Conservation (phyloP, 2,888 invertebrate genomes). For the Ferrisia virgata region DNA sequence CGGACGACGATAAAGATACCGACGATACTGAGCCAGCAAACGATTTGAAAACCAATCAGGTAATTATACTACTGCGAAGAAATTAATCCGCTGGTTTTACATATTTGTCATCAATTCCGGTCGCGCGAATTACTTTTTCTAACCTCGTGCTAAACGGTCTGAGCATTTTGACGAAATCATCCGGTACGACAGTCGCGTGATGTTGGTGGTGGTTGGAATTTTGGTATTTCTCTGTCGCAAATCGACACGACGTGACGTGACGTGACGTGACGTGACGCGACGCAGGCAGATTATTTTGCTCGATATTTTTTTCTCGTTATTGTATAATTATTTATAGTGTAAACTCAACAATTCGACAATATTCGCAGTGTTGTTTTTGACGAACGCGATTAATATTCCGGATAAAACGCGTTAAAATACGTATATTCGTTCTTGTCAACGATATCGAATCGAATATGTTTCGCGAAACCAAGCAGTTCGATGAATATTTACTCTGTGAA, state of each 20-base stretch:
- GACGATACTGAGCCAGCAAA: not conserved
- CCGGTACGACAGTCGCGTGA: too few species aligned
- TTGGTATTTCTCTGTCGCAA: not conserved
- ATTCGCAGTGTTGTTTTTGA: too few species aligned
- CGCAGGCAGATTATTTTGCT: too few species aligned
- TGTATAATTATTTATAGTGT: too few species aligned
- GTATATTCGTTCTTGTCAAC: not conserved
- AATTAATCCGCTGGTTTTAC: not conserved
- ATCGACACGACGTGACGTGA: too few species aligned
- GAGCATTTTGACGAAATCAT: not conserved
- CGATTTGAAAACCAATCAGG: slow-evolving; percentile 27
- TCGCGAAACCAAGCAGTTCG: not conserved
- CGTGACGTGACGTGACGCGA: too few species aligned
- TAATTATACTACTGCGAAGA: slow-evolving; percentile 8
- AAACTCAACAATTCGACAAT: too few species aligned
- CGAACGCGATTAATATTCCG: not conserved
- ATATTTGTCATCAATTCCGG: not conserved
- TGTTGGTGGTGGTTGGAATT: not conserved
- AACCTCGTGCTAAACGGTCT: not conserved
- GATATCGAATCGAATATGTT: not conserved
- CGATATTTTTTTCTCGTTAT: too few species aligned
- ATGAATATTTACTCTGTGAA: too few species aligned
- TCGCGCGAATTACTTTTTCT: not conserved
- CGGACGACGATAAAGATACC: slow-evolving; percentile 15
- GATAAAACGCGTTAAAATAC: not conserved